Evolutionary conservation across 1,140 invertebrate genomes (phyloP).

Genomic region (Heliconius nattereri): DNA sequence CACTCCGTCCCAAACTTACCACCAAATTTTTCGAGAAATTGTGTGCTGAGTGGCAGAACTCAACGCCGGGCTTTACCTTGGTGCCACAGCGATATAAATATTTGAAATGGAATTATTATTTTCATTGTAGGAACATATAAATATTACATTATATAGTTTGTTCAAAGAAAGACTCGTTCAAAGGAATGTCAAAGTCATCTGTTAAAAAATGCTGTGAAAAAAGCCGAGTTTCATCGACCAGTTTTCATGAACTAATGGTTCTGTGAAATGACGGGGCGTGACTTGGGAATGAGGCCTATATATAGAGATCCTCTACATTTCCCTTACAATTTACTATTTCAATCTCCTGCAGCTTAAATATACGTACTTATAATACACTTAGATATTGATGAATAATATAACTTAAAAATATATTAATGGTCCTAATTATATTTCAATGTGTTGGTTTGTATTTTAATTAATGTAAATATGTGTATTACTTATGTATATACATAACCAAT

Average conservation of each 20-base stretch:
- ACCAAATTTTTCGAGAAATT: no score
- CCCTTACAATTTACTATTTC: neutral
- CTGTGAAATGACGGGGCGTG: conserved; percentile 23
- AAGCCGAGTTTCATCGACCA: conserved; percentile 30
- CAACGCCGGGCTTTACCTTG: no score
- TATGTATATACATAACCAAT: neutral
- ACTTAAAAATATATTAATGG: no score
- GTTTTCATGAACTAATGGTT: conserved; percentile 29
- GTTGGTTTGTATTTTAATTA: neutral
- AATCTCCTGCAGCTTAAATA: neutral
- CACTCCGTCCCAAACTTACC: no score
- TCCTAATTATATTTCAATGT: no score
- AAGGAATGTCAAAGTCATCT: conserved; percentile 46
- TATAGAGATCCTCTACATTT: neutral
- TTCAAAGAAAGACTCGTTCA: neutral
- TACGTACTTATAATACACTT: neutral
- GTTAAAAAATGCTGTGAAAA: conserved; percentile 45
- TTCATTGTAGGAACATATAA: neutral
- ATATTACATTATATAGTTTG: neutral
- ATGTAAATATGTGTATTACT: neutral
- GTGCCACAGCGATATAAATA: no score
- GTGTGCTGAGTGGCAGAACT: no score
- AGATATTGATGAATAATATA: no score
- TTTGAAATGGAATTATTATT: neutral
- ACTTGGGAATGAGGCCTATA: neutral